phyloP scores from a whole-genome alignment of 2,113 vertebrate genomes.

The Crotalus tigris region DNA sequence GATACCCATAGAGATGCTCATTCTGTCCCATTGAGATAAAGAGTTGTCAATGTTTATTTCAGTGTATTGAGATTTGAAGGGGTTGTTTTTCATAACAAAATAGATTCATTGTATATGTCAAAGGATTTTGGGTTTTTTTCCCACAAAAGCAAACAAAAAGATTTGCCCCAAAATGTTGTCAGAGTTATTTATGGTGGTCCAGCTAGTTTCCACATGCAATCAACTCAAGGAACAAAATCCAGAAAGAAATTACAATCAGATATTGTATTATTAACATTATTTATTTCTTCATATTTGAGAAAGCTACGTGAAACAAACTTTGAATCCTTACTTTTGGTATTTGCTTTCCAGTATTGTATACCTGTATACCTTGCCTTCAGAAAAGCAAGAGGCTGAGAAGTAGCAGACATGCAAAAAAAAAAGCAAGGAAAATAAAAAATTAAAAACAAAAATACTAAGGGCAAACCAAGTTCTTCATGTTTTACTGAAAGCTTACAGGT shows the following conservation, averaged over 20 bases:
- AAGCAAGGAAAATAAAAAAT: background rate
- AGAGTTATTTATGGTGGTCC: background rate
- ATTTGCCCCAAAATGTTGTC: background rate
- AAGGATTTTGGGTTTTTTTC: background rate
- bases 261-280: background rate
- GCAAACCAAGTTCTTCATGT: constrained; percentile 15
- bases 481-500: constrained; percentile 37
- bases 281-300: background rate
- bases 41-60: background rate
- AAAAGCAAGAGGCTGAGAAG: background rate
- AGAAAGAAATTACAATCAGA: background rate
- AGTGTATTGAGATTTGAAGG: background rate
- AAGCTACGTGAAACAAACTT: background rate
- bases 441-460: background rate
- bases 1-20: background rate
- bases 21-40: background rate
- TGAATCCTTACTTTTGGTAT: background rate
- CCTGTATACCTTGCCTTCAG: background rate
- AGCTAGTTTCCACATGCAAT: background rate
- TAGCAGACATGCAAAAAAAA: background rate
- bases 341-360: background rate
- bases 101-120: background rate
- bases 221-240: background rate
- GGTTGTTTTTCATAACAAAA: background rate
- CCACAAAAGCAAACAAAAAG: background rate